Evolutionary conservation across 2,888 invertebrate species (phyloP), one percentile per base, ranked within the genome.

Genomic region (Malthinus flaveolus): DNA sequence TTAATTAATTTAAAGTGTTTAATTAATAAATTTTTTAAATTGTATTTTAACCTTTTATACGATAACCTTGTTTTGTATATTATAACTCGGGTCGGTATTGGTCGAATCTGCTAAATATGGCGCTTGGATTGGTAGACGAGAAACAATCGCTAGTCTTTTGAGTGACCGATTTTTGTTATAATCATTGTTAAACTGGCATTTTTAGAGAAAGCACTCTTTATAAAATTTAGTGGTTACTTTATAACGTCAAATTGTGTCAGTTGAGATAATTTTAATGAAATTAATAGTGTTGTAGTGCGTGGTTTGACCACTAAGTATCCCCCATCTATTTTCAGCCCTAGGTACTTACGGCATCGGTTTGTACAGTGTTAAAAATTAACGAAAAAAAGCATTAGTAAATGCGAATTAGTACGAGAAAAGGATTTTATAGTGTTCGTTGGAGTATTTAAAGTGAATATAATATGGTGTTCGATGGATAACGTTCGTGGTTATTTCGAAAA

Each of bases 251-350:
- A 36, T 10, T 8, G 10, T 5, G 8, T 23, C 6, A 15, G 6
- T 10, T 33, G 34, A 39, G n/a, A 15, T 13, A n/a, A 33, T 23
- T 12, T 3, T 7, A 5, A 3, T 11, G 39, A 34, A 54, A 54
- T 48, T 58, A 49, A 9, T 13, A 35, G 47, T 32, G 44, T 8
- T 23, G 11, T 45, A 33, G 55, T 51, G 12, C 31, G 37, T 62
- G 49, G 12, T 13, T 59, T 62, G 62, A 62, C 7, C 54, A 52
- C 32, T 32, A 78, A 83, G 83, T 82, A 82, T 83, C 84, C 84
- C 84, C 84, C 84, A 84, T 85, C 85, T 85, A 85, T 85, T 85
- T 85, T 85, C 86, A 85, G 85, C 85, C 82, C 80, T 83, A 85
- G 84, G 85, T 85, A 85, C 85, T 85, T 85, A 84, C 84, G 84